phyloP scores from a whole-genome alignment of 2,113 vertebrate genomes.

The Prinia subflava region DNA sequence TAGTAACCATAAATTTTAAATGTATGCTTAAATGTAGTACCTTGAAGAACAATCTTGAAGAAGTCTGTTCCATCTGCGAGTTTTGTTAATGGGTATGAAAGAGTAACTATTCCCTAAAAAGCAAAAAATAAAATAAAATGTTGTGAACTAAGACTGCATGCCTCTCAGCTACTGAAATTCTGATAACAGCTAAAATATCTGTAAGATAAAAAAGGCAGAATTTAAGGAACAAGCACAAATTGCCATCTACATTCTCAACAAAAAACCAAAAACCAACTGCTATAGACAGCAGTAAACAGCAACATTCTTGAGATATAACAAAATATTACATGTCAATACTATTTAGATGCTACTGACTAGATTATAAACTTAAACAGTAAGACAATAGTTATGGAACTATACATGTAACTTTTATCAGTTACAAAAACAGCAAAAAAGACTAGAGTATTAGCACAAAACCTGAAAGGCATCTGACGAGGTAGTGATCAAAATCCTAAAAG shows the following conservation, averaged over 20 bases:
- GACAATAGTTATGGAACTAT: background rate
- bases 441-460: background rate
- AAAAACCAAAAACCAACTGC: background rate
- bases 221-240: background rate
- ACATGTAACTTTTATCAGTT: background rate
- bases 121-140: background rate
- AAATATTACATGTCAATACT: background rate
- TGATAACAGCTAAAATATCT: background rate
- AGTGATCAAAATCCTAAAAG: background rate
- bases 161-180: background rate
- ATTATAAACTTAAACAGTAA: background rate
- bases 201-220: background rate
- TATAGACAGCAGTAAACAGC: background rate
- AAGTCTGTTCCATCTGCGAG: conserved; percentile 52
- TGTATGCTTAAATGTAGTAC: conserved; percentile 19
- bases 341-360: background rate
- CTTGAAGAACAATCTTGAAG: conserved; percentile 70
- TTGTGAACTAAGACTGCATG: background rate
- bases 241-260: background rate
- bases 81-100: conserved; percentile 54
- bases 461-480: background rate
- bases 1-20: background rate
- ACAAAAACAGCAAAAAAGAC: background rate
- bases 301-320: background rate
- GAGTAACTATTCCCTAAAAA: conserved; percentile 64